Base-by-base conservation (phyloP, 2,888 invertebrate genomes). In the Thymelicus acteon region DNA sequence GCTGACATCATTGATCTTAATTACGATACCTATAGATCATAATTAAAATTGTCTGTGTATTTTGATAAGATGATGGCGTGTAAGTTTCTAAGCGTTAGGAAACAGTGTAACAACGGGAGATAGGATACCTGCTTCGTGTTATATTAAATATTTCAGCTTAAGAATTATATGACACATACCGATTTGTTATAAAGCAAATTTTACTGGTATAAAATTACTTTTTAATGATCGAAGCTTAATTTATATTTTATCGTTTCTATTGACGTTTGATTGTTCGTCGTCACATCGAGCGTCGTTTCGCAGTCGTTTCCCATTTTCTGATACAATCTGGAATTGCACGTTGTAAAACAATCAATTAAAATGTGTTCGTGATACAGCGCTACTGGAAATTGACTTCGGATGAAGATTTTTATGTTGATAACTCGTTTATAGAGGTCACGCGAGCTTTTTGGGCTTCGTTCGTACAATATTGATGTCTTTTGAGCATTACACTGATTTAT, bases 381-480 rank as follows among this genome's bases (percentile, higher is more conserved):
- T 72, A 72, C 73, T 72, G 70, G 60, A 74, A 72, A 74, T 74
- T 58, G 72, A 66, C 64, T 74, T 72, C 61, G 72, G 70, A 72
- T 57, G 73, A 74, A 76, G 74, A 73, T 74, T 73, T 69, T 69
- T 69, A 63, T 63, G 54, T 40, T 47, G 70, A 70, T 70, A 60
- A 49, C 58, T 60, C 60, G 63, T 64, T 70, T 60, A 48, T 52
- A 7, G 60, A 71, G 65, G 71, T 71, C 71, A 71, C 54, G 65
- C 71, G 37, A 65, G 31, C 10, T 31, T 47, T 71, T 65, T 24
- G 44, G 62, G 37, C 52, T 63, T 13, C 19, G 19, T 19, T 60
- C 15, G 31, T 39, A 49, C 39, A 12, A 37, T 58, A 61, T 44
- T 40, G 37, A 67, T 67, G 40, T 67, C 44, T 60, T 60, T 60